phyloP scores from a whole-genome alignment of 2,113 vertebrate species.

The Brienomyrus longianalis region DNA sequence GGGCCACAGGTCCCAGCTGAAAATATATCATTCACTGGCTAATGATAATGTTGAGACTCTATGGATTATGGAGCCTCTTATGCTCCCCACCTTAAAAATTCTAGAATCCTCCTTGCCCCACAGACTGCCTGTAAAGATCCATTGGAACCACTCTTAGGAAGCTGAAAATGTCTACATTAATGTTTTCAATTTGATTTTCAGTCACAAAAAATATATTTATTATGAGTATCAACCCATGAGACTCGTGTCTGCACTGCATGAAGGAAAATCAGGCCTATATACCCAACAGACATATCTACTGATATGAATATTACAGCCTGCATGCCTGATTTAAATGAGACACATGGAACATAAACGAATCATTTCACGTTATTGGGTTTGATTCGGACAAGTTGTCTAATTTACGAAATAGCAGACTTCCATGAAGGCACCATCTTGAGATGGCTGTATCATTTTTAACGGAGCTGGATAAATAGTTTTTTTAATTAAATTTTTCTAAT shows the following conservation, averaged over 20 bases:
- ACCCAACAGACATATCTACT: not conserved
- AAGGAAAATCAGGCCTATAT: not conserved
- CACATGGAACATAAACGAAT: not conserved
- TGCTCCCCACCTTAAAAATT: not conserved
- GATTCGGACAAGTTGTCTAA: not conserved
- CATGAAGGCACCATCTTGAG: not conserved
- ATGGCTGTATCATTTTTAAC: not conserved
- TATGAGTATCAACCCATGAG: not conserved
- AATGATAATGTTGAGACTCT: not conserved
- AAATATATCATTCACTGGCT: not conserved
- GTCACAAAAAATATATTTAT: not conserved
- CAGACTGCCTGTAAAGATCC: not conserved
- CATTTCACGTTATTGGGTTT: not conserved
- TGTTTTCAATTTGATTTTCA: not conserved
- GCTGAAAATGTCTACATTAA: not conserved
- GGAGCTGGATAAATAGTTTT: constrained; percentile 2
- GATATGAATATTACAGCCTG: not conserved
- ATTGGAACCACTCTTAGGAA: not conserved
- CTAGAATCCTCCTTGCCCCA: not conserved
- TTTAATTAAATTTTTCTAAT: constrained; percentile 4
- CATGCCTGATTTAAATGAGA: not conserved
- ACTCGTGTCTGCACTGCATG: not conserved
- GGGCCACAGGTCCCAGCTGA: not conserved
- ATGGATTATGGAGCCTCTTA: not conserved
- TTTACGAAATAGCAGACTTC: not conserved